phyloP scores from a whole-genome alignment of 1,140 invertebrate species.

The Drosophila sturtevanti region DNA sequence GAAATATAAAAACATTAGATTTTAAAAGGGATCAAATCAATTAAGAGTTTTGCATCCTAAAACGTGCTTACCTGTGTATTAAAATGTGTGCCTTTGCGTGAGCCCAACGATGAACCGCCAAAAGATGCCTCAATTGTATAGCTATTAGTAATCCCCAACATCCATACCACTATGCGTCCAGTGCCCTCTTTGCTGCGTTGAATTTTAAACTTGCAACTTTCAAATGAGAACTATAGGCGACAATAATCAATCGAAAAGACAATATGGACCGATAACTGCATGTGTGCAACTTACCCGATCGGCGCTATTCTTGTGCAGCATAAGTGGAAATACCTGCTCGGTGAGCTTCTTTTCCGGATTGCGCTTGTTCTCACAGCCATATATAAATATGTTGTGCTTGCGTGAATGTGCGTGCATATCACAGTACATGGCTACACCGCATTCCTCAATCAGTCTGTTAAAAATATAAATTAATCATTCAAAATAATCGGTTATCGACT shows the following conservation, averaged over 20 bases:
- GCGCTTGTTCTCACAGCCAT: constrained; percentile 95
- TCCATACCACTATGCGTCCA: constrained; percentile 95
- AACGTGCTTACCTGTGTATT: constrained; percentile 83
- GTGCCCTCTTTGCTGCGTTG: constrained; percentile 97
- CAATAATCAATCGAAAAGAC: background rate
- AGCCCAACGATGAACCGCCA: constrained; percentile 91
- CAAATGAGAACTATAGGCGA: constrained; percentile 92
- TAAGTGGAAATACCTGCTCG: constrained; percentile 95
- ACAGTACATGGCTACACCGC: constrained; percentile 95
- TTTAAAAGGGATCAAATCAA: background rate
- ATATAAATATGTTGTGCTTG: constrained; percentile 97
- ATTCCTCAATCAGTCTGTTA: constrained; percentile 92
- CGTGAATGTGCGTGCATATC: constrained; percentile 98
- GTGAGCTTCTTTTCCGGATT: constrained; percentile 90
- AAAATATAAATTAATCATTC: background rate
- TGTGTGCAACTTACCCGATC: constrained; percentile 88
- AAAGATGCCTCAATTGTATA: constrained; percentile 98
- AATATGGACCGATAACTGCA: background rate
- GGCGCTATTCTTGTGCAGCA: constrained; percentile 95
- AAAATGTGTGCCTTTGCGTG: constrained; percentile 94
- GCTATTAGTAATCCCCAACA: constrained; percentile 96
- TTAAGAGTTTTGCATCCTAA: no score
- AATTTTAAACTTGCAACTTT: constrained; percentile 96
- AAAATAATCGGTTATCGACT: background rate
- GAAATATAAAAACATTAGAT: background rate